Percentiles rank a stretch among this genome's conserved stretches.
Conservation (phyloP, 2,797 vertebrate species). For the Intellagama lesueurii region DNA sequence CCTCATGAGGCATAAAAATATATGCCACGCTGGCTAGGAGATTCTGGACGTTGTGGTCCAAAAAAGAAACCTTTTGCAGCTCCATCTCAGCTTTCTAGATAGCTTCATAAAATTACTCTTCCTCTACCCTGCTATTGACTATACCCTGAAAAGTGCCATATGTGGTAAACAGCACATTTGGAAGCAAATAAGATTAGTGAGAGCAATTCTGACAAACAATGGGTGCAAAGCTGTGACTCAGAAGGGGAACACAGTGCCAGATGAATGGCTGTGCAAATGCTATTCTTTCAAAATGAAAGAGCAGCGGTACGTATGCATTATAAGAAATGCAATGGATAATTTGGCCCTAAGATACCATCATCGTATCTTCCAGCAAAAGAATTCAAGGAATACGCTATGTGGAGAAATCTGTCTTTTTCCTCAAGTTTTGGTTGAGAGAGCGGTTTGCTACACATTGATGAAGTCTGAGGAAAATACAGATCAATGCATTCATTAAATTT, state of each 20-base stretch:
- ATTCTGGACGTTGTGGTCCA: too few relatives aligned
- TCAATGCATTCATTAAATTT: neutral
- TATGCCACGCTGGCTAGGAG: neutral
- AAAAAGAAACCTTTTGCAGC: too few relatives aligned
- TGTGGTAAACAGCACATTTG: neutral
- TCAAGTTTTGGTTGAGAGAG: neutral
- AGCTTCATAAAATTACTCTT: too few relatives aligned
- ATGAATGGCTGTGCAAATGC: neutral
- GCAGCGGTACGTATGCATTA: too few relatives aligned
- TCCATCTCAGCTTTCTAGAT: too few relatives aligned
- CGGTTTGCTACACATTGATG: neutral
- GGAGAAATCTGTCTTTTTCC: neutral
- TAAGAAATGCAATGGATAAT: neutral
- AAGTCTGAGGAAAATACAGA: neutral
- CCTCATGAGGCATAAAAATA: neutral
- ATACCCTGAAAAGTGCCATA: neutral
- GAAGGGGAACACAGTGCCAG: neutral
- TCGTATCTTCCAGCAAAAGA: neutral
- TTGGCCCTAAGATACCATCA: neutral
- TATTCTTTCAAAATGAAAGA: neutral
- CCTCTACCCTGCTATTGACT: too few relatives aligned
- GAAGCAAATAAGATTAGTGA: neutral
- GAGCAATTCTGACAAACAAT: neutral
- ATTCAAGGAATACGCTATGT: neutral
- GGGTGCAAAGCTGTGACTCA: neutral